Evolutionary conservation across 2,113 vertebrate genomes (phyloP).

Genomic region (Calypte anna): DNA sequence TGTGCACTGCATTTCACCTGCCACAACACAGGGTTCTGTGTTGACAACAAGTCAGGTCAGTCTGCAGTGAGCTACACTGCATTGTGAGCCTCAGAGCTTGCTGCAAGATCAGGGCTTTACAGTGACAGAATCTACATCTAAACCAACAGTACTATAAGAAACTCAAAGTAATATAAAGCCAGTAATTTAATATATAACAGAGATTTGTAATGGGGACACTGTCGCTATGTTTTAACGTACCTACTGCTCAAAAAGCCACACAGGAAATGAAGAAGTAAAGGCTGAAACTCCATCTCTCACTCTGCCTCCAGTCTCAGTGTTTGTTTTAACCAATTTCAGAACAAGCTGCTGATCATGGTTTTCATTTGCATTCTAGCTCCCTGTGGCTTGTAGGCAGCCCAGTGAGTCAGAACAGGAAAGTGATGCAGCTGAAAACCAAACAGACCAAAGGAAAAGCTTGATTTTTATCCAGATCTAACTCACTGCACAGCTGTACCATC

Average conservation of each 20-base stretch:
- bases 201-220: neutral
- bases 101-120: neutral
- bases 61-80: neutral
- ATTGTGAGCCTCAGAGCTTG: neutral
- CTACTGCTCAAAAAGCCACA: neutral
- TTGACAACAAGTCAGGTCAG: neutral
- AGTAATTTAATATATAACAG: neutral
- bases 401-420: constrained; percentile 55
- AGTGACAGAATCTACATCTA: neutral
- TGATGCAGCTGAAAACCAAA: constrained; percentile 46
- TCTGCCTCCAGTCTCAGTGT: neutral
- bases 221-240: neutral
- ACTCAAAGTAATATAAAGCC: neutral
- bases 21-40: fast-evolving
- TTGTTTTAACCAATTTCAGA: neutral
- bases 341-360: neutral
- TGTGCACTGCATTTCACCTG: neutral
- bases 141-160: neutral
- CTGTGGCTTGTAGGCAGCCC: neutral
- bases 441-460: neutral
- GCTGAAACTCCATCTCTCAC: neutral
- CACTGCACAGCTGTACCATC: neutral
- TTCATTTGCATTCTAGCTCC: constrained; percentile 17
- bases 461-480: neutral
- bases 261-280: neutral